Evolutionary conservation across 1,140 invertebrate species (phyloP).

Genomic region (Solenopsis invicta): DNA sequence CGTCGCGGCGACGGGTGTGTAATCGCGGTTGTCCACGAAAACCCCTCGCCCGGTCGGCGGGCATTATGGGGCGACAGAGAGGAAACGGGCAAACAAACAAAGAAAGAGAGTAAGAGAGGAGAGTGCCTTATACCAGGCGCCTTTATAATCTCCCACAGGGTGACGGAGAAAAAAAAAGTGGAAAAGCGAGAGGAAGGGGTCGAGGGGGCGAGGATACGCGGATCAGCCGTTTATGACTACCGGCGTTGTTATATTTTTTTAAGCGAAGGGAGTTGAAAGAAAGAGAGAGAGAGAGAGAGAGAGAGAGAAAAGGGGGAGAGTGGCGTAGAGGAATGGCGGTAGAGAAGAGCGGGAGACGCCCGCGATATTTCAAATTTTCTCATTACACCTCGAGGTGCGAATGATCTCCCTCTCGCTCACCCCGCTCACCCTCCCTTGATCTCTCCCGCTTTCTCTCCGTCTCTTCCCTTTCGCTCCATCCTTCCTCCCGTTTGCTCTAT

Average conservation of each 20-base stretch:
- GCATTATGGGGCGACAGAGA: constrained; percentile 50
- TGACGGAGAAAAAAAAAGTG: constrained; percentile 40
- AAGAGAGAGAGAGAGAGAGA: constrained; percentile 49
- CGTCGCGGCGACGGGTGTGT: constrained; percentile 38
- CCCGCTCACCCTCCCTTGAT: constrained; percentile 44
- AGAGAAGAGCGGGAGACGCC: constrained; percentile 65
- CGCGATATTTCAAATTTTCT: constrained; percentile 87
- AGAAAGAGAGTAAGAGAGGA: constrained; percentile 65
- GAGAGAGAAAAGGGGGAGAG: constrained; percentile 9
- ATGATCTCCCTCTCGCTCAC: constrained; percentile 78
- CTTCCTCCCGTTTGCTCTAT: constrained; percentile 50
- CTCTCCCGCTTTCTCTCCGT: constrained; percentile 52
- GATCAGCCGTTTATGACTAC: constrained; percentile 84
- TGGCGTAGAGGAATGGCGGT: constrained; percentile 38
- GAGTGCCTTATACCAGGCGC: constrained; percentile 76
- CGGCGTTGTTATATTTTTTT: constrained; percentile 79
- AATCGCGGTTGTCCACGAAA: constrained; percentile 76
- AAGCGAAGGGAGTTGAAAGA: constrained; percentile 12
- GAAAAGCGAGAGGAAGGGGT: constrained; percentile 27
- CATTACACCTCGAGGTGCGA: constrained; percentile 86
- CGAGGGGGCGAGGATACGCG: constrained; percentile 56
- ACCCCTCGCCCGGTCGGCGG: constrained; percentile 72
- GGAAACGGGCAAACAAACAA: constrained; percentile 58
- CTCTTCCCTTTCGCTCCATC: constrained; percentile 62
- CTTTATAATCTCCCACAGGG: constrained; percentile 83